Evolutionary conservation across 2,113 vertebrate genomes (phyloP).

Genomic region (Noctilio leporinus): DNA sequence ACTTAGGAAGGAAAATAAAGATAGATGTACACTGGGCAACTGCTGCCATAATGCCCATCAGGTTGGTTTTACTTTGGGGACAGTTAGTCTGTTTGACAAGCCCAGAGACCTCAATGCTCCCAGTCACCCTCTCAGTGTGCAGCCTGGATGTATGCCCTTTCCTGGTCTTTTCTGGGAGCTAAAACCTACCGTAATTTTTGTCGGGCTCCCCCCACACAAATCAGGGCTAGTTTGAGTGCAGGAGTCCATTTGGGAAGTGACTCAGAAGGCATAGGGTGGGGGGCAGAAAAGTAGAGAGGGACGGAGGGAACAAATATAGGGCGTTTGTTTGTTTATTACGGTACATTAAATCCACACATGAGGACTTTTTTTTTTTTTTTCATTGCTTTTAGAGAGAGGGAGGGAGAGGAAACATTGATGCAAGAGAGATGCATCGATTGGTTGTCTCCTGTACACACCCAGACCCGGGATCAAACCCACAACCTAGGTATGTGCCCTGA

Average conservation of each 20-base stretch:
- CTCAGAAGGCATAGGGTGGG: not conserved
- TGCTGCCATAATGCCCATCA: accelerated
- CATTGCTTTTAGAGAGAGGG: not conserved
- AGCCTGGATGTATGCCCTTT: too few species aligned
- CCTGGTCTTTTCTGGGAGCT: not conserved
- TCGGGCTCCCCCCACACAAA: not conserved
- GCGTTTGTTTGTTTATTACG: too few species aligned
- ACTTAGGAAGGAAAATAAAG: too few species aligned
- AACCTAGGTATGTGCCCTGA: not conserved
- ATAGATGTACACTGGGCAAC: not conserved
- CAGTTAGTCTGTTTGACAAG: accelerated
- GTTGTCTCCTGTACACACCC: too few species aligned
- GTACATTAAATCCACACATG: too few species aligned
- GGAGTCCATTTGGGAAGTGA: not conserved
- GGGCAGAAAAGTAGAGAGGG: accelerated
- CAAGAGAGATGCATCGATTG: too few species aligned
- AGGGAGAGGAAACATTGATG: not conserved
- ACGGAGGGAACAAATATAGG: not conserved
- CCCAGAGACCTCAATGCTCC: accelerated
- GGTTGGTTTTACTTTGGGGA: not conserved
- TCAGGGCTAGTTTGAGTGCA: not conserved
- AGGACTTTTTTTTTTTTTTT: too few species aligned
- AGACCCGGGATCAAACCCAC: too few species aligned
- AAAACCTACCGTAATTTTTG: accelerated
- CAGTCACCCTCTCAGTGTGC: accelerated